phyloP scores from a whole-genome alignment of 2,797 vertebrate genomes.

The Karalla daura region DNA sequence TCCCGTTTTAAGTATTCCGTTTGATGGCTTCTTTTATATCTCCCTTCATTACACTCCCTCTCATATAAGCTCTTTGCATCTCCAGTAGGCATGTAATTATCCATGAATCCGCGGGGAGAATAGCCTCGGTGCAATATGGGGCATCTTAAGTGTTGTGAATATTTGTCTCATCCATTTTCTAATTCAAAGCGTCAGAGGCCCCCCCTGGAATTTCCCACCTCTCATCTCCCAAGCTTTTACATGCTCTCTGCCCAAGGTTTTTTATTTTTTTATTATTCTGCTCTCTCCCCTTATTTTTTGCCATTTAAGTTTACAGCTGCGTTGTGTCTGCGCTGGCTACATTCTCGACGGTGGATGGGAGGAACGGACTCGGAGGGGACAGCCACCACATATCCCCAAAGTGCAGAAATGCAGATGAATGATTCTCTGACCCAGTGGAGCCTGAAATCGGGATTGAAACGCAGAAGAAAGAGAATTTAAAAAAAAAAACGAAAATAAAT shows the following conservation, averaged over 20 bases:
- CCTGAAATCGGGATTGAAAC: conserved; percentile 59
- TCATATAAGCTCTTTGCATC: conserved; percentile 68
- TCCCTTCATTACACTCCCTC: conserved; percentile 59
- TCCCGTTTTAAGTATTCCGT: conserved; percentile 69
- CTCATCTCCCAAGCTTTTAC: conserved; percentile 57
- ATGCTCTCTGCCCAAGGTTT: conserved; percentile 9
- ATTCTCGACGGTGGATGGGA: conserved; percentile 15
- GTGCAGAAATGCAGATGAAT: conserved; percentile 83
- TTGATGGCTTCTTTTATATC: conserved; percentile 69
- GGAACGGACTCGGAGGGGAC: conserved; percentile 51
- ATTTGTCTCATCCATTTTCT: conserved; percentile 78
- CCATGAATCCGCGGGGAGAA: conserved; percentile 63
- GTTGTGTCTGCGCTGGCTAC: conserved; percentile 50
- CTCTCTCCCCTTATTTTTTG: conserved; percentile 62
- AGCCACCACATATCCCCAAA: conserved; percentile 66
- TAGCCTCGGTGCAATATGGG: conserved; percentile 44
- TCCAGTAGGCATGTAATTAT: conserved; percentile 76
- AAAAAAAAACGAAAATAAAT: background rate
- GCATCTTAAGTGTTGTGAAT: conserved; percentile 68
- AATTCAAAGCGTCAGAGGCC: conserved; percentile 64
- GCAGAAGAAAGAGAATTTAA: conserved; percentile 40
- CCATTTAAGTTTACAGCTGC: conserved; percentile 64
- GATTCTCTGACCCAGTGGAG: conserved; percentile 49
- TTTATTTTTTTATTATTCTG: conserved; percentile 50
- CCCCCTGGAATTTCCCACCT: conserved; percentile 55